phyloP scores from a whole-genome alignment of 2,113 vertebrate genomes.

The Potamarius usumacintae region DNA sequence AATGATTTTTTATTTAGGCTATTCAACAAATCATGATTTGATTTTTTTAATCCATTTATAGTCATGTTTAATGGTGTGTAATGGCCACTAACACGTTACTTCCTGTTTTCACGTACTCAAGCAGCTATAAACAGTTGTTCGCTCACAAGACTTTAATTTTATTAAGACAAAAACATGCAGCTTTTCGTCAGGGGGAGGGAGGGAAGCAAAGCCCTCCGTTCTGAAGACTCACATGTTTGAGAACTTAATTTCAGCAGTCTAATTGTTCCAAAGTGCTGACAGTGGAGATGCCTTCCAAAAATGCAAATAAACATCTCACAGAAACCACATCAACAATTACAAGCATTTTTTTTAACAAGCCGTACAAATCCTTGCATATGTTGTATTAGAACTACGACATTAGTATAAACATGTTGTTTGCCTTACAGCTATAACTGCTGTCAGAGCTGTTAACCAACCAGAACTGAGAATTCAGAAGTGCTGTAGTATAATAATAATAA shows the following conservation, averaged over 20 bases:
- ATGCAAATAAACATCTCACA: not conserved
- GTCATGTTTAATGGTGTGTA: not conserved
- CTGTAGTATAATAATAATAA: not conserved
- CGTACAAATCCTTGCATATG: not conserved
- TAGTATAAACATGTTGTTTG: not conserved
- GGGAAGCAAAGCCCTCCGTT: not conserved
- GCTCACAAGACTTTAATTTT: not conserved
- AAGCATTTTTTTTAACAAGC: not conserved
- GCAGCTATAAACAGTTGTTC: not conserved
- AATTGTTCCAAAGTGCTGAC: not conserved
- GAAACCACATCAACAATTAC: not conserved
- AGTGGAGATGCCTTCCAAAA: not conserved
- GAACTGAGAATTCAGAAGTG: not conserved
- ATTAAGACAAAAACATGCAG: not conserved
- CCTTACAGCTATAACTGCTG: not conserved
- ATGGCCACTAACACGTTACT: not conserved
- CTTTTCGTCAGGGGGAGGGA: not conserved
- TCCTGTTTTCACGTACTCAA: not conserved
- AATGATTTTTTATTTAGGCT: no score
- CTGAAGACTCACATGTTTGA: not conserved
- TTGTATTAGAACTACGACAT: not conserved
- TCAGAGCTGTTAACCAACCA: not conserved
- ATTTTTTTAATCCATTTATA: not conserved
- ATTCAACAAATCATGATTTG: no score
- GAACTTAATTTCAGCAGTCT: not conserved